Conservation (phyloP, 2,797 vertebrate species). For the Prunella strophiata region DNA sequence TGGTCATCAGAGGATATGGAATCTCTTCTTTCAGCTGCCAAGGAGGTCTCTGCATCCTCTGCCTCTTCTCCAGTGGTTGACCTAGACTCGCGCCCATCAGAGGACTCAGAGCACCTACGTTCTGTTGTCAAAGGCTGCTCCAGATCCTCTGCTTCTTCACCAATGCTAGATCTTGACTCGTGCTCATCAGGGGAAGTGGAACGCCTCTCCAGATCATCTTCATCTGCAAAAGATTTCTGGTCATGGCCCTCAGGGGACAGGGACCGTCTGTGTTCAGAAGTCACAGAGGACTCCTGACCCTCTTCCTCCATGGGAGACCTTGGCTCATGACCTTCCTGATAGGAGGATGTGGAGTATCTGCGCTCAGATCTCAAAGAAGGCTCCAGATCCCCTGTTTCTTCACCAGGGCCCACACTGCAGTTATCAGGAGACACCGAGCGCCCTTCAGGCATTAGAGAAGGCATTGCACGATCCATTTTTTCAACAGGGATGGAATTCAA, state of each 20-base stretch:
- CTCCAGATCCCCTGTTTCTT: constrained; percentile 43
- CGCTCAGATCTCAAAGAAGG: constrained; percentile 59
- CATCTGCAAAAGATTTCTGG: constrained; percentile 35
- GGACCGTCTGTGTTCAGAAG: constrained; percentile 19
- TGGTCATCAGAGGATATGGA: constrained; percentile 43
- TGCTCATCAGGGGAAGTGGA: constrained; percentile 53
- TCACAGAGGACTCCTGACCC: constrained; percentile 13
- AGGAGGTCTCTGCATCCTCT: constrained; percentile 45
- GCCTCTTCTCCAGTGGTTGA: constrained; percentile 47
- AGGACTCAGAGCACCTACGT: constrained; percentile 17
- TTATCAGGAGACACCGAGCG: not conserved
- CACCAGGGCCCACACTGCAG: constrained; percentile 26
- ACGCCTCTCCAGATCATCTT: constrained; percentile 44
- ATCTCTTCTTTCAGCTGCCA: constrained; percentile 32
- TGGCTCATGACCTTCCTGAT: constrained; percentile 33
- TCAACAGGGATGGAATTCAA: not conserved
- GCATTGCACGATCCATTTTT: not conserved
- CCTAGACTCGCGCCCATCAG: constrained; percentile 54
- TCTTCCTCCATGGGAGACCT: constrained; percentile 53
- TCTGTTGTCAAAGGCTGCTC: constrained; percentile 14
- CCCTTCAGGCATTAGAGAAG: not conserved
- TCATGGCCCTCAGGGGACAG: constrained; percentile 45
- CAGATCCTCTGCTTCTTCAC: constrained; percentile 46
- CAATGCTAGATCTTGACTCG: constrained; percentile 53
- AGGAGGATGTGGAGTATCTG: constrained; percentile 72